These are phyloP conservation scores for Grapholita molesta DNA, from an alignment of 1,140 invertebrate species.

Conservation along the genomic window DNA sequence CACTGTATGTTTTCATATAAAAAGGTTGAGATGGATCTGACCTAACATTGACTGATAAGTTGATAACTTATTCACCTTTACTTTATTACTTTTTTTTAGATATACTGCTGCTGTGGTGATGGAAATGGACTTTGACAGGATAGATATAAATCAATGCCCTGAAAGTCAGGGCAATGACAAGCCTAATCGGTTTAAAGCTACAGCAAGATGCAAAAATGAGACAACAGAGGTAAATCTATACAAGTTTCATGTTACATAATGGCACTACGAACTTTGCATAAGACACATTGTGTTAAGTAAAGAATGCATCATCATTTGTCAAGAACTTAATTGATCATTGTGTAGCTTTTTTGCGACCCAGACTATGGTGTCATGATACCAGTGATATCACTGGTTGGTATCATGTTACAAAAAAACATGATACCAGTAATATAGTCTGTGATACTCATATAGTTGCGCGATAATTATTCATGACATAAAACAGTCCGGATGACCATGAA, in stretches of 20 bases:
- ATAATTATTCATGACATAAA: too few species aligned
- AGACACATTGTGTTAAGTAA: background rate
- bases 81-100: conserved; percentile 74
- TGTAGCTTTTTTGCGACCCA: too few species aligned
- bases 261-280: background rate
- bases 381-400: too few species aligned
- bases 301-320: background rate
- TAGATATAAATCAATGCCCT: conserved; percentile 99
- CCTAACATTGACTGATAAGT: too few species aligned
- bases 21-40: too few species aligned
- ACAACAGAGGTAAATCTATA: conserved; percentile 90
- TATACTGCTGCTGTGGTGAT: conserved; percentile 95
- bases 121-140: conserved; percentile 98
- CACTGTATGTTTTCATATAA: too few species aligned
- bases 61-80: too few species aligned
- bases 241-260: conserved; percentile 21
- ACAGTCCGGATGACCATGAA: too few species aligned
- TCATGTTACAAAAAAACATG: too few species aligned
- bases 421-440: too few species aligned
- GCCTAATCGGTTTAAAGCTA: conserved; percentile 94
- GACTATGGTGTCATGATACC: too few species aligned
- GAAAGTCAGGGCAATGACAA: conserved; percentile 90
- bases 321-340: background rate
- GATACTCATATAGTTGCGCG: too few species aligned
- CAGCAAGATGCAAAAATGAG: conserved; percentile 93